Conservation (phyloP, 2,888 invertebrate genomes). For the Patella pellucida region DNA sequence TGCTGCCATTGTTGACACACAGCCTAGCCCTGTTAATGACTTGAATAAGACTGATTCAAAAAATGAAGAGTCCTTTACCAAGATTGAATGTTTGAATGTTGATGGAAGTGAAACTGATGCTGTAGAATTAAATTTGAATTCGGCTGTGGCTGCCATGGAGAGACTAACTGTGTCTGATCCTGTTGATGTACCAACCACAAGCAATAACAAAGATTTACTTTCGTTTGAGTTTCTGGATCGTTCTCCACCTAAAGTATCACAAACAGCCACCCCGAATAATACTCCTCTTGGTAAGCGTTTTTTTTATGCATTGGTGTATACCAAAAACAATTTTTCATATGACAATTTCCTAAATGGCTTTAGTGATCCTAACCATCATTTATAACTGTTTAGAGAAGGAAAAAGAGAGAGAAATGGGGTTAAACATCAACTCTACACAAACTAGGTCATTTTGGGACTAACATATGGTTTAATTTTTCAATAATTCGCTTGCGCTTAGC, state of each 20-base stretch:
- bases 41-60: background rate
- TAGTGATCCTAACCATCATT: too few relatives aligned
- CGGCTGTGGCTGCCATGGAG: constrained; percentile 29
- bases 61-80: background rate
- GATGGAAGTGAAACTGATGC: constrained; percentile 19
- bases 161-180: constrained; percentile 15
- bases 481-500: too few relatives aligned
- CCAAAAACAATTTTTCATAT: background rate
- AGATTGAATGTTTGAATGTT: constrained; percentile 15
- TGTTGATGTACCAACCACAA: constrained; percentile 20
- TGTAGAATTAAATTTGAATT: constrained; percentile 28
- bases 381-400: too few relatives aligned
- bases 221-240: constrained; percentile 46
- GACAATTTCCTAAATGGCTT: background rate
- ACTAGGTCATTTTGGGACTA: too few relatives aligned
- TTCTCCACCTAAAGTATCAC: constrained; percentile 47
- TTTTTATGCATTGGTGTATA: background rate
- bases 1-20: constrained; percentile 1
- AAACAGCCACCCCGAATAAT: constrained; percentile 67
- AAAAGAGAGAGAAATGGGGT: too few relatives aligned
- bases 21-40: background rate
- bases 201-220: constrained; percentile 38
- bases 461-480: too few relatives aligned
- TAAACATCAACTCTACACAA: too few relatives aligned
- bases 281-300: constrained; percentile 60